phyloP scores from a whole-genome alignment of 1,140 invertebrate species.

The Ericerus pela region DNA sequence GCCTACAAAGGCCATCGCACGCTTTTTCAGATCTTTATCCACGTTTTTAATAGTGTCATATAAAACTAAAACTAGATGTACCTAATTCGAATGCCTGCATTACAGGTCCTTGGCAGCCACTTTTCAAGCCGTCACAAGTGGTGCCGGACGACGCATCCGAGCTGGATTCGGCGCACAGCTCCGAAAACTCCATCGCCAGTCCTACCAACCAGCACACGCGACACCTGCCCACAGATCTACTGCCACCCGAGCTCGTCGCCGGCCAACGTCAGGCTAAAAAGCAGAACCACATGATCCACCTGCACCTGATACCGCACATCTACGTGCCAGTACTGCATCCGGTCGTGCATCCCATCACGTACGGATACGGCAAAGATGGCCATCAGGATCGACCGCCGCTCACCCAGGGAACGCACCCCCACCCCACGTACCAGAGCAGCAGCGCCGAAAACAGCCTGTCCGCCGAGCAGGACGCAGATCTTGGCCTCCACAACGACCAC shows the following conservation, averaged over 20 bases:
- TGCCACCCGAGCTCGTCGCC: neutral
- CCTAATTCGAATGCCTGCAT: too few species aligned
- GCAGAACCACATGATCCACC: conserved; percentile 18
- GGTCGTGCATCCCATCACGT: neutral
- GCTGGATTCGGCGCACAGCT: conserved; percentile 7
- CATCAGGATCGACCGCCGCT: neutral
- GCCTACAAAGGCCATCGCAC: too few species aligned
- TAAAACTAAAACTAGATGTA: too few species aligned
- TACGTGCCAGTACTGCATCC: conserved; percentile 18
- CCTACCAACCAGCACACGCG: neutral
- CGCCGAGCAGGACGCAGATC: neutral
- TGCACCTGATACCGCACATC: conserved; percentile 18
- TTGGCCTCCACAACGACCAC: neutral
- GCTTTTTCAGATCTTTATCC: too few species aligned
- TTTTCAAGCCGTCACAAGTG: conserved; percentile 16
- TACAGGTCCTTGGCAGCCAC: conserved; percentile 15
- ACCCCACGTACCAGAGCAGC: too few species aligned
- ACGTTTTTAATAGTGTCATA: too few species aligned
- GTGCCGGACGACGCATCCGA: conserved; percentile 10
- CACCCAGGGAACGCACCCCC: too few species aligned
- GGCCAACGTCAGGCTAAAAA: neutral
- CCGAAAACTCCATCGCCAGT: neutral
- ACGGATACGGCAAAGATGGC: conserved; percentile 3
- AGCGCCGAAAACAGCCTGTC: neutral
- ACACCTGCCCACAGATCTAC: neutral